These are phyloP conservation scores for Watsonalla binaria DNA, from an alignment of 2,888 invertebrate genomes.

Conservation along the genomic window DNA sequence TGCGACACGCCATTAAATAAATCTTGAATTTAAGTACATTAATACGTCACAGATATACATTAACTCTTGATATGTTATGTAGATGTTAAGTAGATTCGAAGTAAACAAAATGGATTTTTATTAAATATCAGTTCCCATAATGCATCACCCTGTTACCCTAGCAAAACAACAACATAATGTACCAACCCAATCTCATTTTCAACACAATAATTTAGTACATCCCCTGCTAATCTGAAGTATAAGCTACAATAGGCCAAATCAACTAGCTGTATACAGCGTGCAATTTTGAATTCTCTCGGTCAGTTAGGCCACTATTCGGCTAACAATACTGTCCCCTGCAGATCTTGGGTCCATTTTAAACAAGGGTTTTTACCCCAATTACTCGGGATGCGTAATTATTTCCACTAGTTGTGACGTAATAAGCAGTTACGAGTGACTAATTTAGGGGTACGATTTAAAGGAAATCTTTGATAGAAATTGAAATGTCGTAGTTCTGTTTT, in stretches of 20 bases:
- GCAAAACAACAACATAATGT: background rate
- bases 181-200: constrained; percentile 2
- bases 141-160: too few species aligned
- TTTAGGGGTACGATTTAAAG: background rate
- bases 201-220: constrained; percentile 10
- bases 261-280: constrained; percentile 43
- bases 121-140: too few species aligned
- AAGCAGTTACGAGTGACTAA: constrained; percentile 1
- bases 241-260: constrained; percentile 52
- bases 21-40: too few species aligned
- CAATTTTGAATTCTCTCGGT: constrained; percentile 71
- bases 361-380: constrained; percentile 73
- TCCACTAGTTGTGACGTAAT: constrained; percentile 44
- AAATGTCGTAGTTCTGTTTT: background rate
- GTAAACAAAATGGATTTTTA: too few species aligned
- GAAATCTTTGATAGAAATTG: background rate
- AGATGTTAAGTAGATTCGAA: too few species aligned
- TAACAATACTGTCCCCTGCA: constrained; percentile 69
- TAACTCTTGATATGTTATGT: too few species aligned
- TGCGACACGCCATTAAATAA: too few species aligned
- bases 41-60: too few species aligned
- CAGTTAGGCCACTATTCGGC: constrained; percentile 42
- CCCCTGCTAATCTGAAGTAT: constrained; percentile 24
- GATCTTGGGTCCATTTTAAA: constrained; percentile 60
- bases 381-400: constrained; percentile 65